Evolutionary conservation across 2,888 invertebrate species (phyloP), one percentile per base, ranked within the genome.

Genomic region (Nycteola revayana): DNA sequence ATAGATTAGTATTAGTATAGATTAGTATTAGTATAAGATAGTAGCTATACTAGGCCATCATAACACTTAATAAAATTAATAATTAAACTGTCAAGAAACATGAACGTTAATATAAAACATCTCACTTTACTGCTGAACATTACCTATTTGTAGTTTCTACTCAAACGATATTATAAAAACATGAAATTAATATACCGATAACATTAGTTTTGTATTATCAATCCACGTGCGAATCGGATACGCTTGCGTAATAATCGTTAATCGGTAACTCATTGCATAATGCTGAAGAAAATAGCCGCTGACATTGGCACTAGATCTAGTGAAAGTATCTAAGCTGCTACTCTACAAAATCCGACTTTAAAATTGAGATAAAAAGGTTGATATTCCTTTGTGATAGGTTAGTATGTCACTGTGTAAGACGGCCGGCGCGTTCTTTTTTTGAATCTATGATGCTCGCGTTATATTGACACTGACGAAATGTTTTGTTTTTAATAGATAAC

Each of bases 291-390:
- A 82, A 84, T 77, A 73, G 53, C 47, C 39, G 35, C 75, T 86
- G 85, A 85, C 85, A 86, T 85, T 86, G 85, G 75, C 75, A 83
- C 73, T 81, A 77, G 75, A 21, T 14, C 66, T 65, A 76, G 84
- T 79, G 85, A 85, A 84, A 84, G 83, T 83, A 71, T 52, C 59
- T 54, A 61, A 56, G 43, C 46, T 48, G 24, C 9, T 21, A 21
- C 9, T 14, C 2, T 30, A 55, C 49, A 42, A 34, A 64, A 52
- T 14, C 0, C n/a, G 0, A 7, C 1, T 1, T 17, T 5, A 4
- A 0, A 0, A 10, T 36, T 38, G 36, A 36, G 46, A 47, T 20
- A 20, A n/a, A n/a, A n/a, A 50, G 18, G 47, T 41, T 56, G 18
- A 11, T 9, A 29, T 22, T 28, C 1, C 9, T 7, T 11, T 8